Evolutionary conservation across 2,113 vertebrate genomes (phyloP).

Genomic region (Furnarius figulus): DNA sequence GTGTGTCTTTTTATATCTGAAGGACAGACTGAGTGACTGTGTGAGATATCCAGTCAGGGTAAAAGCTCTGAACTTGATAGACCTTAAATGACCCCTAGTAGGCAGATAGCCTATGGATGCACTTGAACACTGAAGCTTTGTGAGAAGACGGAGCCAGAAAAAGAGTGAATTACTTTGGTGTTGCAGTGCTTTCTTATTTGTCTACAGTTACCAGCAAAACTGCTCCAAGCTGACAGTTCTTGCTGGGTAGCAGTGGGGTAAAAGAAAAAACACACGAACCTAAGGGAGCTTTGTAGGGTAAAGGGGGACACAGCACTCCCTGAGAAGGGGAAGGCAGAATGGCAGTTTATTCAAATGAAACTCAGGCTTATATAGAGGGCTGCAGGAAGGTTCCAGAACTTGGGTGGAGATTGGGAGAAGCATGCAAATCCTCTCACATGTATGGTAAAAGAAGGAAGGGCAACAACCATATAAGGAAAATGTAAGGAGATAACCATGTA

Average conservation of each 20-base stretch:
- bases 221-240: neutral
- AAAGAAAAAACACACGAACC: neutral
- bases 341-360: too few species aligned
- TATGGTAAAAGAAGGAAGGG: too few species aligned
- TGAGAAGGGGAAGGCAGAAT: too few species aligned
- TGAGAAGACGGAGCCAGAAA: neutral
- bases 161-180: neutral
- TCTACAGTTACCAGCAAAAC: neutral
- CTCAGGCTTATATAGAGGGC: too few species aligned
- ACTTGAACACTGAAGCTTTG: neutral
- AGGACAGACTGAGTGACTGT: neutral
- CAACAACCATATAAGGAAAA: too few species aligned
- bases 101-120: neutral
- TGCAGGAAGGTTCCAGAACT: too few species aligned
- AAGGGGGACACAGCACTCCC: too few species aligned
- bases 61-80: neutral
- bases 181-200: neutral
- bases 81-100: neutral
- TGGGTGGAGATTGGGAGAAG: too few species aligned
- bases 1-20: neutral
- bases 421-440: too few species aligned
- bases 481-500: too few species aligned
- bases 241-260: neutral
- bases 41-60: neutral
- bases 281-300: too few species aligned